Base-by-base conservation (phyloP, 2,113 vertebrate genomes). In the Bubo bubo region DNA sequence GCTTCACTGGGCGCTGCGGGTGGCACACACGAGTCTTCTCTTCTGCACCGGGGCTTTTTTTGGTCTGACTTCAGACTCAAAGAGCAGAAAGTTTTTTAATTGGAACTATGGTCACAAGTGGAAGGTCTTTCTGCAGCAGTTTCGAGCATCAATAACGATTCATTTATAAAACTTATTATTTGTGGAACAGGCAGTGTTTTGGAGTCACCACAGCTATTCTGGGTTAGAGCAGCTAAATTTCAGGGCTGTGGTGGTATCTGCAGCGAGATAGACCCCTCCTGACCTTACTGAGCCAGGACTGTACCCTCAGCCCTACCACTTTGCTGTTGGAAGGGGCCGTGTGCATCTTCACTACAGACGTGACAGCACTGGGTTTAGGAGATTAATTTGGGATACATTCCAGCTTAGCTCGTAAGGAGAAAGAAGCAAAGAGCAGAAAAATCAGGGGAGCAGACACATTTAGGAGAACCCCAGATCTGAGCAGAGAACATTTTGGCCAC, bases 1-100 rank as follows among this genome's bases (percentile, higher is more conserved):
- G 80, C 2, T 37, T 9, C 56, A 8, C 0, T 0, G 14, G 14
- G 18, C 1, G 1, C 21, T 8, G 43, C 1, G 30, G 50, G 41
- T 1, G 55, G 5, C 68, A 41, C 9, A 3, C 14, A 2, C 34
- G 17, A 72, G 4, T 2, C 50, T 28, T 16, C 37, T 28, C 23
- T 10, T 22, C 66, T 12, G 15, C 32, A 0, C 22, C 6, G 21
- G 19, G 5, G 6, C 19, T 12, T 17, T 28, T 30, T 37, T 15
- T 3, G 21, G 7, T 37, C 66, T 1, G 1, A 10, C 41, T 35
- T 34, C 12, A 3, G 47, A 8, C 60, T 82, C 58, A 32, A 64
- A 41, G 56, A 75, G 52, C 9, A 4, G 39, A n/a, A 75, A 9
- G 30, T 16, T 49, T 50, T 50, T 86, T 53, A 23, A 27, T 32